phyloP scores from a whole-genome alignment of 2,888 invertebrate species.

The Apodemia zela region DNA sequence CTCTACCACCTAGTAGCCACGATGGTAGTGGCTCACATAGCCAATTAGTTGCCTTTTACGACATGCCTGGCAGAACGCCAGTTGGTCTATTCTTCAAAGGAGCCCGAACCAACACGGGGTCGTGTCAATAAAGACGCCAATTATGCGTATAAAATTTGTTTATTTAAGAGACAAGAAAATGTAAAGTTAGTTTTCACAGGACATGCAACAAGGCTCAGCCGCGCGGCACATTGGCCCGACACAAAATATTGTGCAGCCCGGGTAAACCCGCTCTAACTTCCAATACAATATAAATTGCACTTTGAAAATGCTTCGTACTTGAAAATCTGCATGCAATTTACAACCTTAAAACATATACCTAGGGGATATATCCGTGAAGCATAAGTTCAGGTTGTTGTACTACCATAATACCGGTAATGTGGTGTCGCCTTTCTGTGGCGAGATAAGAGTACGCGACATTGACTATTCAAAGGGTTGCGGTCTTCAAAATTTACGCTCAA shows the following conservation, averaged over 20 bases:
- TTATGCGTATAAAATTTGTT: slow-evolving; percentile 61
- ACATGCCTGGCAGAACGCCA: no score
- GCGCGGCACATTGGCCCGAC: slow-evolving; percentile 59
- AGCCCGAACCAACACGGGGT: no score
- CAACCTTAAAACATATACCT: slow-evolving; percentile 52
- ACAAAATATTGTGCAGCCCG: slow-evolving; percentile 69
- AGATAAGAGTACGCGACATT: slow-evolving; percentile 80
- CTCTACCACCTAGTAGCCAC: no score
- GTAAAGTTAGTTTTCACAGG: slow-evolving; percentile 48
- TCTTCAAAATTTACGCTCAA: slow-evolving; percentile 79
- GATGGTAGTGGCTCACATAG: no score
- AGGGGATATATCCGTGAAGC: slow-evolving; percentile 50
- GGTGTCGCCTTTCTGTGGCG: slow-evolving; percentile 78
- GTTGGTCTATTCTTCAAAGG: no score
- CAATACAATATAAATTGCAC: slow-evolving; percentile 80
- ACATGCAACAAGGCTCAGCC: slow-evolving; percentile 53
- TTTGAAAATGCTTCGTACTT: slow-evolving; percentile 71
- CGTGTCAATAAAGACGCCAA: slow-evolving; percentile 32
- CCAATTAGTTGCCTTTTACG: no score
- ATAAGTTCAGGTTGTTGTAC: slow-evolving; percentile 40
- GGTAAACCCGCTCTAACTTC: slow-evolving; percentile 68
- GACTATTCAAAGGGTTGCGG: slow-evolving; percentile 80
- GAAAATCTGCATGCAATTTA: slow-evolving; percentile 56
- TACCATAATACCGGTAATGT: slow-evolving; percentile 77
- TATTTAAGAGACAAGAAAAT: slow-evolving; percentile 52